Evolutionary conservation across 2,113 vertebrate species (phyloP), one percentile per base, ranked within the genome.

Genomic region (Corythornis cristatus): DNA sequence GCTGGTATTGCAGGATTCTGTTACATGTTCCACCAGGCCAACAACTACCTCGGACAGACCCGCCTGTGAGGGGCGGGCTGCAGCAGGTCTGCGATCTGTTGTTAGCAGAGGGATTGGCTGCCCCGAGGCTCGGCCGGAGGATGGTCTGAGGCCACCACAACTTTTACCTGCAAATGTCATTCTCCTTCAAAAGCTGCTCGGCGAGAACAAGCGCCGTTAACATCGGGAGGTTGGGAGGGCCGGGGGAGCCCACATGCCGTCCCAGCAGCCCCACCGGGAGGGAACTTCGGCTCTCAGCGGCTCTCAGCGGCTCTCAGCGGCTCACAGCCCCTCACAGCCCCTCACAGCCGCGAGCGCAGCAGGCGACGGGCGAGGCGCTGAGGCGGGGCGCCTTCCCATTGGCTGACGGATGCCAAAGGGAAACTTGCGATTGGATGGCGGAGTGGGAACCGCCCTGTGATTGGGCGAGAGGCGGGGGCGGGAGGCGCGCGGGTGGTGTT

Each of bases 191-290:
- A 23, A 18, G 18, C 61, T 31, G 31, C 13, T 17, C 25, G 40
- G 9, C 5, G 18, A 22, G 8, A 22, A 20, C 11, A 51, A 50
- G 8, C 15, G 20, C 3, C 33, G 28, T 9, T 54, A 12, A 31
- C 42, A 43, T 9, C 4, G 2, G 21, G 7, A 23, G 21, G 11
- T 11, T 1, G 13, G 25, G 17, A 37, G 26, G 3, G 15, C 15
- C 20, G 5, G 3, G 0, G 3, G 15, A 31, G 17, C 18, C 28
- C 13, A 14, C 40, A 40, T 3, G 1, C 0, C 2, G 5, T 7
- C n/a, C 6, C 4, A 1, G 4, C 8, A 37, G 12, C 4, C 19
- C 22, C 20, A 17, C 11, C 1, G 8, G 4, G 9, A 4, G 2
- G 6, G 7, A 40, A 1, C 12, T 8, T 48, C 6, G 2, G 0